These are phyloP conservation scores for Karalla daura DNA, from an alignment of 2,797 vertebrate genomes.

Conservation along the genomic window DNA sequence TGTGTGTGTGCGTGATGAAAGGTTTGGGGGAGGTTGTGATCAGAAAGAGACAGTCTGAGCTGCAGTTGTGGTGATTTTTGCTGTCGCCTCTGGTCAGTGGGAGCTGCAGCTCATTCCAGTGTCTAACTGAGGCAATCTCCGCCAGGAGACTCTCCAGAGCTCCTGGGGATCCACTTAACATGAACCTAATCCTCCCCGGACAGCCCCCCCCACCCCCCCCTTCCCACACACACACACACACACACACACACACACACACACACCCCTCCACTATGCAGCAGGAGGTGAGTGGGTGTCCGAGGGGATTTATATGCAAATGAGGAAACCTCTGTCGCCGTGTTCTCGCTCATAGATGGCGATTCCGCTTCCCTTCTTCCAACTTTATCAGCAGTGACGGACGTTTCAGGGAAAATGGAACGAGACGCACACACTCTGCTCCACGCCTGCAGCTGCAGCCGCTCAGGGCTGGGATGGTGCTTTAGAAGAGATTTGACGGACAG, in stretches of 20 bases:
- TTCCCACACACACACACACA: too few species aligned
- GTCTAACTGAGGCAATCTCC: conserved; percentile 62
- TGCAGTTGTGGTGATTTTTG: conserved; percentile 44
- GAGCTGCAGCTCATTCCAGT: conserved; percentile 58
- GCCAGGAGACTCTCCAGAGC: conserved; percentile 47
- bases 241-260: too few species aligned
- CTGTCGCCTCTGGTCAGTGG: conserved; percentile 49
- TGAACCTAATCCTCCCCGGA: conserved; percentile 56
- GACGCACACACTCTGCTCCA: too few species aligned
- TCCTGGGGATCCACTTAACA: conserved; percentile 52
- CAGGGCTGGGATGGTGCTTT: too few species aligned
- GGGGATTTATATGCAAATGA: conserved; percentile 59
- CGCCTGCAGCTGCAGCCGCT: too few species aligned
- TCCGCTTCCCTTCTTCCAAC: not conserved
- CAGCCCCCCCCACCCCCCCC: conserved; percentile 2
- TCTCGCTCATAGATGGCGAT: conserved; percentile 6
- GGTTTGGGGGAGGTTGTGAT: conserved; percentile 37
- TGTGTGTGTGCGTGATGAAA: conserved; percentile 27
- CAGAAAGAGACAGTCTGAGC: conserved; percentile 48
- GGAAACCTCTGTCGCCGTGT: conserved; percentile 5
- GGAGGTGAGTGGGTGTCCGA: conserved; percentile 25
- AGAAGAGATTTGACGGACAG: too few species aligned
- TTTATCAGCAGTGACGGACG: not conserved
- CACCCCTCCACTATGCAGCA: not conserved
- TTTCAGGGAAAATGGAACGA: too few species aligned